Evolutionary conservation across 2,113 vertebrate species (phyloP).

Genomic region (Solenodon paradoxus): DNA sequence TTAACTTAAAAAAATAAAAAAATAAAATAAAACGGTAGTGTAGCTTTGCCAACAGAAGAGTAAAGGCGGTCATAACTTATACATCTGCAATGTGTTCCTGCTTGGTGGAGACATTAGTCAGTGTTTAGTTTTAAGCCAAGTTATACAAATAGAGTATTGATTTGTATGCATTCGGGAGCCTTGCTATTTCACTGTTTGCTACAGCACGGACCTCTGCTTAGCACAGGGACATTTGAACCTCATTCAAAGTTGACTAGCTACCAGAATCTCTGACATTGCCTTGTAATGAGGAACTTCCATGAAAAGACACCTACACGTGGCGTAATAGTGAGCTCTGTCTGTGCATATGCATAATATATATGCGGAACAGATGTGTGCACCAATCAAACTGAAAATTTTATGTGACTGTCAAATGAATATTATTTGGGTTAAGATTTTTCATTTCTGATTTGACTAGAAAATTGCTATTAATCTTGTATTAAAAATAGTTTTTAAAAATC

Average conservation of each 20-base stretch:
- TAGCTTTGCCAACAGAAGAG: slow-evolving; percentile 50
- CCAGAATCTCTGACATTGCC: slow-evolving; percentile 25
- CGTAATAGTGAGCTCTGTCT: slow-evolving; percentile 49
- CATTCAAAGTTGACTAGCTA: slow-evolving; percentile 19
- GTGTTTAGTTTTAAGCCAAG: slow-evolving; percentile 71
- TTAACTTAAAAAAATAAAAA: neutral
- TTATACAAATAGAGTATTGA: slow-evolving; percentile 53
- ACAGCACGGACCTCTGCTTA: slow-evolving; percentile 25
- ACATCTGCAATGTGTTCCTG: slow-evolving; percentile 59
- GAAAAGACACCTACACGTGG: neutral
- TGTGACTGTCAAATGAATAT: slow-evolving; percentile 75
- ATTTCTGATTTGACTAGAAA: slow-evolving; percentile 79
- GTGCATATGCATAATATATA: slow-evolving; percentile 60
- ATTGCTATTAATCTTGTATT: slow-evolving; percentile 79
- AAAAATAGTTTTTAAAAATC: slow-evolving; percentile 79
- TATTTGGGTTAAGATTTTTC: slow-evolving; percentile 76
- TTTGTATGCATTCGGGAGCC: slow-evolving; percentile 66
- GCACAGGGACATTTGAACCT: slow-evolving; percentile 23
- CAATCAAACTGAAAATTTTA: slow-evolving; percentile 69
- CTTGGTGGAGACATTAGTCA: slow-evolving; percentile 49
- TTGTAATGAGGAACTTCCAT: slow-evolving; percentile 27
- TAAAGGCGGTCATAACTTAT: slow-evolving; percentile 22
- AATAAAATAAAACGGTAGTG: neutral
- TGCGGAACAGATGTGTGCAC: slow-evolving; percentile 70
- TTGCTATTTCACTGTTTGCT: slow-evolving; percentile 53